phyloP scores from a whole-genome alignment of 2,113 vertebrate species.

The Leptodactylus fuscus region DNA sequence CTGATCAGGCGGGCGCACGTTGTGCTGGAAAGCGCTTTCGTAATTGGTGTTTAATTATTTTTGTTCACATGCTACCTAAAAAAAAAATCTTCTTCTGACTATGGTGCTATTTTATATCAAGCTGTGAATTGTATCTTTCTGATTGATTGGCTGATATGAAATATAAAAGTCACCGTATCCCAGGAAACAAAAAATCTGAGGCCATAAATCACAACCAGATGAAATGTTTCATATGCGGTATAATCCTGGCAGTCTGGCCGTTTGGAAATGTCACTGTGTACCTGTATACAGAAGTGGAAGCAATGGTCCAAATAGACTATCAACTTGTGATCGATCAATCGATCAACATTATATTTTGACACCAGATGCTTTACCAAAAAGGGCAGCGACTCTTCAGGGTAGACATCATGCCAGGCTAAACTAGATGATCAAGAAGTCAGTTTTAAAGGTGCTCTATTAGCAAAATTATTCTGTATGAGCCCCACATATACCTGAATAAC shows the following conservation, averaged over 20 bases:
- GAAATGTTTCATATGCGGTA: neutral
- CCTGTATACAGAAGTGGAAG: neutral
- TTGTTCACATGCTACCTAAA: neutral
- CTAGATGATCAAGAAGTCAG: no score
- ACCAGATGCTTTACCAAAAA: no score
- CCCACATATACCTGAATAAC: no score
- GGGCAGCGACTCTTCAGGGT: no score
- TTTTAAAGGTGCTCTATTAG: no score
- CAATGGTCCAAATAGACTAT: no score
- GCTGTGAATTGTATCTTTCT: constrained; percentile 29
- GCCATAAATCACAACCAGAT: constrained; percentile 11
- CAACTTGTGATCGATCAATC: no score
- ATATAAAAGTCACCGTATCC: constrained; percentile 27
- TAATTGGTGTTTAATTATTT: constrained; percentile 28
- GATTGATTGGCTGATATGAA: constrained; percentile 34
- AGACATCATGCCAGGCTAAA: no score
- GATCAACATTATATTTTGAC: no score
- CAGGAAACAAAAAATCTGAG: neutral
- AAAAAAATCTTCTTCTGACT: neutral
- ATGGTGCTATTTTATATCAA: constrained; percentile 14
- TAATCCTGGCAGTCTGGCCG: neutral
- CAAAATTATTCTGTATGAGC: no score
- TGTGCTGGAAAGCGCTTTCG: neutral
- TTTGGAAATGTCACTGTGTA: no score
- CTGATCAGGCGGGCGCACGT: neutral